Base-by-base conservation (phyloP, 1,140 invertebrate genomes). In the Phthorimaea operculella region DNA sequence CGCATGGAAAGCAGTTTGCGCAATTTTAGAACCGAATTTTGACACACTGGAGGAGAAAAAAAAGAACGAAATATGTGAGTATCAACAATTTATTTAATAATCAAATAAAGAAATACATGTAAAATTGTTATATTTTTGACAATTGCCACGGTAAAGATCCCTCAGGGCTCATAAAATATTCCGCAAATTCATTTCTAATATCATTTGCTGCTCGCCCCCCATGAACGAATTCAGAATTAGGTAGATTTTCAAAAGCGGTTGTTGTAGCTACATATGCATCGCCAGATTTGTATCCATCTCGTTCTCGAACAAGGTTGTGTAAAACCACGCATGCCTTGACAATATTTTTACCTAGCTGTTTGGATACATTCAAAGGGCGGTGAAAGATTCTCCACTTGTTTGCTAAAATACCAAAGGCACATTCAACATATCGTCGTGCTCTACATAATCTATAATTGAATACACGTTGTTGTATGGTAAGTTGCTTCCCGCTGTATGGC, bases 341-440 rank as follows among this genome's bases (percentile, higher is more conserved):
- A 62, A 74, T 73, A 44, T 63, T 36, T 49, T 64, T 63, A 55
- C 64, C 64, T 59, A 54, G 45, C 50, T 72, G 59, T 55, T 55
- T 56, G 58, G 53, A 21, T 57, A 70, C 60, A 58, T 66, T 52
- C 49, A 79, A 66, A 18, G 64, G 45, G 55, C 54, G 63, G 44
- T 62, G 56, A 33, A 86, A 77, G 52, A 87, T 72, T 51, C 75
- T 60, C 78, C 74, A 86, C 59, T 78, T 79, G 51, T 70, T 66
- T 21, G 68, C 63, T 33, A 87, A 53, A 39, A 87, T 76, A n/a
- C 78, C 84, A 68, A 85, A 85, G 1, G 75, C 55, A 64, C 81
- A 79, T 69, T 86, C 85, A 8, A 85, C 68, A 44, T 63, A 63
- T 50, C 75, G 49, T 64, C 78, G 60, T 15, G 80, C 85, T 61